Evolutionary conservation across 92 coral and sea anemone species (phyloP).

Genomic region (Palythoa grandiflora): DNA sequence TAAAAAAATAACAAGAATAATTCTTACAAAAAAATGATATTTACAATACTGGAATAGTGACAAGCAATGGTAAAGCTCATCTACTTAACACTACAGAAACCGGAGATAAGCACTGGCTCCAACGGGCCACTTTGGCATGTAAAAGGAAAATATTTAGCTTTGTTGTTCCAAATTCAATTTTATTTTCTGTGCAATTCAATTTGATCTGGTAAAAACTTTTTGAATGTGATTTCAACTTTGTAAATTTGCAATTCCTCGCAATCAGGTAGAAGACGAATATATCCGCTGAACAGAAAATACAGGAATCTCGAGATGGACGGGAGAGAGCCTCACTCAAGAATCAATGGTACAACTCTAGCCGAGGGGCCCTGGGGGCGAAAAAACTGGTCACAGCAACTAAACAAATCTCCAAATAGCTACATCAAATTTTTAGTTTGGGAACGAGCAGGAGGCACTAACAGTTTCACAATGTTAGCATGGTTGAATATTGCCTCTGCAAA

Average conservation of each 20-base stretch:
- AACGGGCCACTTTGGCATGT: too few relatives aligned
- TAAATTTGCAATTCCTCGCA: background rate
- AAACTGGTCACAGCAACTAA: background rate
- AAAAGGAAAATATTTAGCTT: too few relatives aligned
- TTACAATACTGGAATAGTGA: too few relatives aligned
- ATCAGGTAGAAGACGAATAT: constrained; percentile 24
- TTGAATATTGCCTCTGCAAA: background rate
- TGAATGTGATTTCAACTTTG: too few relatives aligned
- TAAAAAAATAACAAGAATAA: too few relatives aligned
- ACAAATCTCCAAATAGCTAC: background rate
- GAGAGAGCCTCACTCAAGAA: background rate
- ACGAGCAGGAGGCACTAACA: background rate
- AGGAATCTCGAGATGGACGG: constrained; percentile 14
- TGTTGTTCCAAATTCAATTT: too few relatives aligned
- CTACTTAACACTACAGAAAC: too few relatives aligned
- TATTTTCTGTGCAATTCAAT: too few relatives aligned
- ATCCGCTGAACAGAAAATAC: background rate
- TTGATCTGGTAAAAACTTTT: too few relatives aligned
- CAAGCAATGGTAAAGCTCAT: too few relatives aligned
- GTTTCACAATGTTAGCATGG: constrained; percentile 26
- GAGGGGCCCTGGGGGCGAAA: constrained; percentile 35
- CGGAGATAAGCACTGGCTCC: too few relatives aligned
- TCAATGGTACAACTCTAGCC: constrained; percentile 9
- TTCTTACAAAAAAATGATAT: too few relatives aligned
- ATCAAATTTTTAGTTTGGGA: background rate